These are phyloP conservation scores for Phoxinus phoxinus DNA, from an alignment of 2,113 vertebrate genomes.

Conservation along the genomic window DNA sequence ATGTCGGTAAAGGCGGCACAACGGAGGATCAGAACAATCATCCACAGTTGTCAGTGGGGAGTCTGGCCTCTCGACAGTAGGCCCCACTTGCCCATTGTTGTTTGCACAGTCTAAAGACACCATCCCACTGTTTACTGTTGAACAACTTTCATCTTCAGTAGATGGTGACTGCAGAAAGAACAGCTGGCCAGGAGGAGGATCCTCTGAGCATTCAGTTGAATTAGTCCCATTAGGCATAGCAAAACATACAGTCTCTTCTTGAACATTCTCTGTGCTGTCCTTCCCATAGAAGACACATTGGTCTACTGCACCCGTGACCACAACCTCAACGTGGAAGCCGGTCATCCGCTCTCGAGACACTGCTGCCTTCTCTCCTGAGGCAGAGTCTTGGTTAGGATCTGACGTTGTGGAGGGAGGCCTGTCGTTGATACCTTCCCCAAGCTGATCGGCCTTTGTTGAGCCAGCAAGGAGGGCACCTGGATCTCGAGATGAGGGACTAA, in stretches of 20 bases:
- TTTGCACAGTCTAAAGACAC: conserved; percentile 72
- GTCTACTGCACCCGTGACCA: conserved; percentile 93
- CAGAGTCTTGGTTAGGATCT: conserved; percentile 59
- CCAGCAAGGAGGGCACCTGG: conserved; percentile 81
- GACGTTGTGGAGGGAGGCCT: conserved; percentile 63
- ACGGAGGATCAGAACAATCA: conserved; percentile 79
- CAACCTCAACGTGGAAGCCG: conserved; percentile 93
- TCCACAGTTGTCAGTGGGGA: conserved; percentile 66
- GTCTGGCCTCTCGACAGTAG: conserved; percentile 63
- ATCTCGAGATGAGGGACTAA: conserved; percentile 85
- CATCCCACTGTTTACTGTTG: conserved; percentile 59
- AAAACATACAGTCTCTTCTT: conserved; percentile 89
- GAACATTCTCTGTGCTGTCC: conserved; percentile 88
- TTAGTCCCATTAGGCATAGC: conserved; percentile 71
- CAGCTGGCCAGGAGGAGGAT: conserved; percentile 89
- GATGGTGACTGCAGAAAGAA: conserved; percentile 82
- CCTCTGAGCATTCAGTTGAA: conserved; percentile 76
- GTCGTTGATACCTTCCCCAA: conserved; percentile 62
- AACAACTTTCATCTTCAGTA: conserved; percentile 67
- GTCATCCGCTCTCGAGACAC: conserved; percentile 75
- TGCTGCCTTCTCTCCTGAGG: conserved; percentile 70
- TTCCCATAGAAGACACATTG: conserved; percentile 94
- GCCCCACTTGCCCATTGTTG: conserved; percentile 56
- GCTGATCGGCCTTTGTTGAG: conserved; percentile 73
- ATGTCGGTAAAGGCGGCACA: conserved; percentile 93